Evolutionary conservation across 2,888 invertebrate species (phyloP), one percentile per base, ranked within the genome.

Genomic region (Scaptomyza cyrtandrae): DNA sequence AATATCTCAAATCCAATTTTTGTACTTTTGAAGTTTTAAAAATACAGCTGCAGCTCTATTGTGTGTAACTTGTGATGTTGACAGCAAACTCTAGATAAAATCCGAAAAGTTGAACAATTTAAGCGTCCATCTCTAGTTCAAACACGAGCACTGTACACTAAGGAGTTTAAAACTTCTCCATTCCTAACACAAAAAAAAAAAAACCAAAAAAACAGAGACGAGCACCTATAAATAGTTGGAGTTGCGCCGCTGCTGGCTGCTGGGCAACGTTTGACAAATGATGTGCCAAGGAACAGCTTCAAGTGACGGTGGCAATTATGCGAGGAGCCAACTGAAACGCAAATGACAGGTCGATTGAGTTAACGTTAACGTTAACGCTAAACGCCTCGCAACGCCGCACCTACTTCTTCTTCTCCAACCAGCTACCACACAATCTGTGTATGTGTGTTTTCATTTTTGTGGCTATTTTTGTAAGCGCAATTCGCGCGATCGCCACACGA

Each of bases 331-430:
- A 76, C 80, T 78, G 75, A 81, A 80, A 78, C 72, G 82, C 80
- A 88, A 90, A 89, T 90, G 90, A 90, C 89, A 90, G 90, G 89
- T 89, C 89, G 90, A 90, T 90, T 89, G 90, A 90, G 84, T 89
- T 89, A 89, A 89, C 86, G 90, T 90, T 89, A 89, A 79, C 89
- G 80, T 90, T 89, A 89, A 80, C 89, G 81, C 89, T 90, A 90
- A 90, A 89, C 84, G 89, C 71, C 80, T 78, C 81, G 67, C 64
- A 62, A 39, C 70, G 44, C 54, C 39, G 57, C 57, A 39, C 46
- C 33, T n/a, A n/a, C n/a, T 9, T 78, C 86, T 64, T 50, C 50
- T 31, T 24, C 24, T 24, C 24, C 24, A 24, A 41, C 31, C 49
- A 65, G 67, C 72, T 67, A 65, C 61, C 13, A 9, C 46, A 27